Evolutionary conservation across 2,888 invertebrate species (phyloP).

Genomic region (Aphidoletes aphidimyza): DNA sequence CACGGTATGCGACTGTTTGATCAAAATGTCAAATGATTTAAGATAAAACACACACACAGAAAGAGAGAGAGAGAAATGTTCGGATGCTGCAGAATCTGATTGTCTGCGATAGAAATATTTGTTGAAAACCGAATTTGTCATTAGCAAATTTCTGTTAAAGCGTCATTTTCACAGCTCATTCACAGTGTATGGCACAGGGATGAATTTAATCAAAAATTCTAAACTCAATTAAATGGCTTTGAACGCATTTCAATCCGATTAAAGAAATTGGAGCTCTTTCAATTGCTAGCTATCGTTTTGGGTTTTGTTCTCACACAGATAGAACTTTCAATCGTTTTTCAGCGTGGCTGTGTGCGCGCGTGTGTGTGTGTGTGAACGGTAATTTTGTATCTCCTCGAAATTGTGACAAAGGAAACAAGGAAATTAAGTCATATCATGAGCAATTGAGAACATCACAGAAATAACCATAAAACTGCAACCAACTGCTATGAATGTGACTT

Average conservation of each 20-base stretch:
- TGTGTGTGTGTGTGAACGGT: neutral
- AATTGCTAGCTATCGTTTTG: too few species aligned
- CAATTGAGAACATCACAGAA: constrained; percentile 36
- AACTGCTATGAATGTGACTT: neutral
- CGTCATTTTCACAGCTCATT: neutral
- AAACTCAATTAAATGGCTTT: constrained; percentile 38
- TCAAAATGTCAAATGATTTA: neutral
- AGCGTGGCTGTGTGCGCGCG: neutral
- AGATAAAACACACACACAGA: neutral
- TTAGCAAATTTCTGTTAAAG: neutral
- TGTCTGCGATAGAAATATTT: neutral
- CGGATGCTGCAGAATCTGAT: too few species aligned
- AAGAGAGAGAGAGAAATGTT: too few species aligned
- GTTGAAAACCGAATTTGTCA: constrained; percentile 15
- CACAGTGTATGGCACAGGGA: neutral
- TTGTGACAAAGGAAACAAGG: constrained; percentile 15
- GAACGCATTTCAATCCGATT: neutral
- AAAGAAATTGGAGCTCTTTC: too few species aligned
- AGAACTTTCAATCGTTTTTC: neutral
- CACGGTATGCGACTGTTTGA: too few species aligned
- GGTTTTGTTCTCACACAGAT: too few species aligned
- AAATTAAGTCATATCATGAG: constrained; percentile 23
- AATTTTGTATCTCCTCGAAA: neutral
- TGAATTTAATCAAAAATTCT: constrained; percentile 34
- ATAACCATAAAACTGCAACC: constrained; percentile 17